phyloP scores from a whole-genome alignment of 2,888 invertebrate genomes.

The Drosophila parthenogenetica region DNA sequence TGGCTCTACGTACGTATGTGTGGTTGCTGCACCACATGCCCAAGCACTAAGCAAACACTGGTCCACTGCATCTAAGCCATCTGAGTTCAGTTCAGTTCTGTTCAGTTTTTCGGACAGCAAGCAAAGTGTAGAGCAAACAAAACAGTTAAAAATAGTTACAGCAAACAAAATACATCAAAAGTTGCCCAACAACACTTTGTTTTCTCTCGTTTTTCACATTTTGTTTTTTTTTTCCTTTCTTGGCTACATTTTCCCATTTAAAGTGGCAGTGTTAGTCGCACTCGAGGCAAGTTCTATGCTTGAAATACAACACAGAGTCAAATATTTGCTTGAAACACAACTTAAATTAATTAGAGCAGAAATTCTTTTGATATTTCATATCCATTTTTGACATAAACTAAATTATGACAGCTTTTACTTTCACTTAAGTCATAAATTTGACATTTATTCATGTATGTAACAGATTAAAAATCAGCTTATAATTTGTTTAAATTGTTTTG shows the following conservation, averaged over 20 bases:
- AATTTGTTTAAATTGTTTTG: no score
- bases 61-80: constrained; percentile 18
- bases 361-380: background rate
- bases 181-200: constrained; percentile 33
- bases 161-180: constrained; percentile 54
- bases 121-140: constrained; percentile 71
- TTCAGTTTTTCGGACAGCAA: constrained; percentile 51
- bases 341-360: background rate
- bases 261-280: constrained; percentile 26
- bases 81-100: constrained; percentile 8
- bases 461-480: no score
- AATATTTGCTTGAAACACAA: background rate
- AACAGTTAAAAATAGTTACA: constrained; percentile 55
- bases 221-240: constrained; percentile 13
- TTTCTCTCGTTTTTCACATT: background rate
- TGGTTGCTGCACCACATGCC: constrained; percentile 58
- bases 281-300: background rate
- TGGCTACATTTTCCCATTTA: constrained; percentile 13
- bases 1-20: constrained; percentile 7
- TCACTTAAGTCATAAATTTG: no score
- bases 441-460: no score
- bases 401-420: no score
- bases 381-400: background rate
- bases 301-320: constrained; percentile 1
- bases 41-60: constrained; percentile 65